These are phyloP conservation scores for Arenicola marina DNA, from an alignment of 2,888 invertebrate species.

Conservation along the genomic window DNA sequence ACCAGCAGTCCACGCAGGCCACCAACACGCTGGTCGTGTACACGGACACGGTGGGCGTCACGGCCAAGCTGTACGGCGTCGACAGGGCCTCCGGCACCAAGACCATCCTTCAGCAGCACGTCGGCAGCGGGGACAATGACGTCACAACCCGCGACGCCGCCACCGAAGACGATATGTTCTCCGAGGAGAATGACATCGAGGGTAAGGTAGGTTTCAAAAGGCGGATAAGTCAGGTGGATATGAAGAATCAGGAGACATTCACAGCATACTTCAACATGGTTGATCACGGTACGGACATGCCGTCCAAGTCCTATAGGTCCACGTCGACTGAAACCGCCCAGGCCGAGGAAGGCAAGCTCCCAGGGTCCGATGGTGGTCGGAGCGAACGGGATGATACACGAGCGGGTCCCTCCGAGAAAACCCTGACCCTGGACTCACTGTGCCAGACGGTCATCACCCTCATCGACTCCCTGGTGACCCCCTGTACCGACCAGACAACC, in stretches of 20 bases:
- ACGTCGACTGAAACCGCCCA: not conserved
- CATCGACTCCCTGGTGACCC: not conserved
- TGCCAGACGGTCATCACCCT: constrained; percentile 1
- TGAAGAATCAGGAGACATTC: not conserved
- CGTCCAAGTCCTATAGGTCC: not conserved
- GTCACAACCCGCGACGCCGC: not conserved
- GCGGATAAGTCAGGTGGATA: not conserved
- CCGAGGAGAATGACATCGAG: not conserved
- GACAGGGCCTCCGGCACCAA: constrained; percentile 14
- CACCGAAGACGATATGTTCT: not conserved
- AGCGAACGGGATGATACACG: too few species aligned
- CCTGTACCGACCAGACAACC: not conserved
- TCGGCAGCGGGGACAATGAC: constrained; percentile 4
- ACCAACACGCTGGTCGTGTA: constrained; percentile 1
- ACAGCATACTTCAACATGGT: constrained; percentile 1
- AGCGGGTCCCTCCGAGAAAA: too few species aligned
- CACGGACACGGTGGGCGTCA: constrained; percentile 7
- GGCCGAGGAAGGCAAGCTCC: not conserved
- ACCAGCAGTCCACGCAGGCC: not conserved
- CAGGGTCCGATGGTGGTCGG: not conserved
- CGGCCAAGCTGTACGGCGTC: constrained; percentile 6
- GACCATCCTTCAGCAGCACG: constrained; percentile 10
- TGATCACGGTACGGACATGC: not conserved
- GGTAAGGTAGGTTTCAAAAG: too few species aligned
- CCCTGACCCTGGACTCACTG: not conserved